These are phyloP conservation scores for Dromius quadrimaculatus DNA, from an alignment of 2,888 invertebrate genomes.

Conservation along the genomic window DNA sequence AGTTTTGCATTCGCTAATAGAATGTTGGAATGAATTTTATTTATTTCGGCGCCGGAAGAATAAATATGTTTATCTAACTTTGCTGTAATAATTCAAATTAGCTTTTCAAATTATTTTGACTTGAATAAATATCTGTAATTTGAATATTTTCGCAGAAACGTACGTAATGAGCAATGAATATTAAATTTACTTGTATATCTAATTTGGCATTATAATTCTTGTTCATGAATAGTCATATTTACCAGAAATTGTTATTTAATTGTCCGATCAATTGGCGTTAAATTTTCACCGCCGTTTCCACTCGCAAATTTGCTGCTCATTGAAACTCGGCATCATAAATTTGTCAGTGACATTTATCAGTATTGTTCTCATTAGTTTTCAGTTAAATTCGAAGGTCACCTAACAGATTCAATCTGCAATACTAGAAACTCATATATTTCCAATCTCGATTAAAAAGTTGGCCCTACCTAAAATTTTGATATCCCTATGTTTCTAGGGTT, in stretches of 20 bases:
- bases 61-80: constrained; percentile 30
- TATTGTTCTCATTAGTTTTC: background rate
- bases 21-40: constrained; percentile 32
- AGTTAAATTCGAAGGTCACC: background rate
- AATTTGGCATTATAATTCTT: constrained; percentile 29
- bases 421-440: too few relatives aligned
- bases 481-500: too few relatives aligned
- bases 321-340: constrained; percentile 12
- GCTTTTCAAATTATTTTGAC: constrained; percentile 10
- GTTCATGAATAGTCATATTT: constrained; percentile 39
- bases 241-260: constrained; percentile 33
- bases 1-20: constrained; percentile 40
- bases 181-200: constrained; percentile 20
- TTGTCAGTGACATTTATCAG: constrained; percentile 2
- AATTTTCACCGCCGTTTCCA: constrained; percentile 28
- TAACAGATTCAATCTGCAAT: too few relatives aligned
- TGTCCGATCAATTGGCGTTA: constrained; percentile 31
- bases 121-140: background rate
- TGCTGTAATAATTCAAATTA: constrained; percentile 9
- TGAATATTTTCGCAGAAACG: constrained; percentile 5
- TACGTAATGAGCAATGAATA: constrained; percentile 13
- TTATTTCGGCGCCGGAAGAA: constrained; percentile 12
- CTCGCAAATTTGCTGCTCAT: constrained; percentile 24
- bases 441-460: too few relatives aligned
- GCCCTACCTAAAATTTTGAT: too few relatives aligned